Percentiles rank a stretch among this genome's conserved stretches.
Evolutionary conservation across 2,888 invertebrate species (phyloP).

Genomic region (Agrilus mali): DNA sequence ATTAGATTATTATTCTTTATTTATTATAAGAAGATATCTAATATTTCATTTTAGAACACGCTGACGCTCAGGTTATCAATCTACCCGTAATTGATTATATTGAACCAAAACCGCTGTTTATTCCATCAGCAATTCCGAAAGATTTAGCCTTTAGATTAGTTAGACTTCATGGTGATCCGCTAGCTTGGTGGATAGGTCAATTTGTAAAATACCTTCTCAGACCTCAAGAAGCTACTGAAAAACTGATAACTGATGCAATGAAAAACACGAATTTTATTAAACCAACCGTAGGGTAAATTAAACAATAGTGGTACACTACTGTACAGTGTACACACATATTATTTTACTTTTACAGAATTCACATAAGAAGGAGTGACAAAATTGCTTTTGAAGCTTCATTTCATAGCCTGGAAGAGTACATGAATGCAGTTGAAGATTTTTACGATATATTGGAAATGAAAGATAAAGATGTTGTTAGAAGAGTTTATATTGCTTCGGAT

Average conservation of each 20-base stretch:
- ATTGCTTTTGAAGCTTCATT: slow-evolving; percentile 97
- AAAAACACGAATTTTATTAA: slow-evolving; percentile 66
- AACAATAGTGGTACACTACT: background rate
- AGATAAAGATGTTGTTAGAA: slow-evolving; percentile 43
- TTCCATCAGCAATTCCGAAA: slow-evolving; percentile 85
- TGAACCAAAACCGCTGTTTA: slow-evolving; percentile 68
- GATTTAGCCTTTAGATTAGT: slow-evolving; percentile 73
- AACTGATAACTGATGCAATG: slow-evolving; percentile 62
- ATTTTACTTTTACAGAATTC: slow-evolving; percentile 45
- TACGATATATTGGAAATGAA: slow-evolving; percentile 62
- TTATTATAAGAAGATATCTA: no score
- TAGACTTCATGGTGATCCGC: slow-evolving; percentile 82
- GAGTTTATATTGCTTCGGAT: slow-evolving; percentile 90
- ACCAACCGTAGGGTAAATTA: slow-evolving; percentile 80
- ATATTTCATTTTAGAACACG: slow-evolving; percentile 46
- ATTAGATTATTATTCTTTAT: no score
- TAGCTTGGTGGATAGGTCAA: slow-evolving; percentile 98
- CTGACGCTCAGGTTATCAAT: slow-evolving; percentile 70
- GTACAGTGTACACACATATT: slow-evolving; percentile 2
- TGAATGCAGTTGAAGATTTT: slow-evolving; percentile 83
- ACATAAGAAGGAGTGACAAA: slow-evolving; percentile 73
- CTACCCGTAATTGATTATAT: slow-evolving; percentile 93
- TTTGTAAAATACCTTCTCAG: slow-evolving; percentile 83
- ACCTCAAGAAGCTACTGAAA: slow-evolving; percentile 60
- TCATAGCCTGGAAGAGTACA: slow-evolving; percentile 91